Evolutionary conservation across 2,113 vertebrate species (phyloP).

Genomic region (Pygoscelis adeliae): DNA sequence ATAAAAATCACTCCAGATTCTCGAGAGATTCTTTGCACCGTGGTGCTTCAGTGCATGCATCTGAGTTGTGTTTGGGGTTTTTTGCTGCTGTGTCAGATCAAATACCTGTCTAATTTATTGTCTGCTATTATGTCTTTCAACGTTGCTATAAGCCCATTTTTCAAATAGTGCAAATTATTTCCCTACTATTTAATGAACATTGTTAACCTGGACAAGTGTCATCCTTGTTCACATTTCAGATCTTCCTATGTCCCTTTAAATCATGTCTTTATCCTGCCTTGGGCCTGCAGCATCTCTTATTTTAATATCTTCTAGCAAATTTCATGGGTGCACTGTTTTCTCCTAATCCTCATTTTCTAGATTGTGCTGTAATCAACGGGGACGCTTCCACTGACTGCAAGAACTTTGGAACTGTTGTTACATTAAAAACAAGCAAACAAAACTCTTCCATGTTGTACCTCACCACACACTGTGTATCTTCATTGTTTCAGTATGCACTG

Average conservation of each 20-base stretch:
- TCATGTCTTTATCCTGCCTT: background rate
- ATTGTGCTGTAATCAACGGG: background rate
- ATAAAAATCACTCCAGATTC: background rate
- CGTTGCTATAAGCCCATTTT: background rate
- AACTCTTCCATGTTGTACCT: background rate
- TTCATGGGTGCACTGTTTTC: background rate
- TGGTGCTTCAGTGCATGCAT: background rate
- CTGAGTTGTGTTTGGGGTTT: background rate
- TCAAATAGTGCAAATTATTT: background rate
- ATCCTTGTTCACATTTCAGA: background rate
- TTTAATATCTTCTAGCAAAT: background rate
- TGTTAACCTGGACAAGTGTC: conserved; percentile 10
- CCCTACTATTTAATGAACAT: background rate
- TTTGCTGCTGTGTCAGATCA: background rate
- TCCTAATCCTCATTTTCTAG: background rate
- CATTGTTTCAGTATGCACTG: background rate
- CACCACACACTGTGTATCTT: background rate
- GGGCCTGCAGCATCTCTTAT: background rate
- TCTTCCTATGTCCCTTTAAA: background rate
- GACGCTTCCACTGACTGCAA: background rate
- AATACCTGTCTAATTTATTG: background rate
- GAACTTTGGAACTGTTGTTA: background rate
- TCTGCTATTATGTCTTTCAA: background rate
- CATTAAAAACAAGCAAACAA: background rate
- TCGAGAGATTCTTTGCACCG: background rate